Evolutionary conservation across 1,140 invertebrate species (phyloP).

Genomic region (Nomia melanderi): DNA sequence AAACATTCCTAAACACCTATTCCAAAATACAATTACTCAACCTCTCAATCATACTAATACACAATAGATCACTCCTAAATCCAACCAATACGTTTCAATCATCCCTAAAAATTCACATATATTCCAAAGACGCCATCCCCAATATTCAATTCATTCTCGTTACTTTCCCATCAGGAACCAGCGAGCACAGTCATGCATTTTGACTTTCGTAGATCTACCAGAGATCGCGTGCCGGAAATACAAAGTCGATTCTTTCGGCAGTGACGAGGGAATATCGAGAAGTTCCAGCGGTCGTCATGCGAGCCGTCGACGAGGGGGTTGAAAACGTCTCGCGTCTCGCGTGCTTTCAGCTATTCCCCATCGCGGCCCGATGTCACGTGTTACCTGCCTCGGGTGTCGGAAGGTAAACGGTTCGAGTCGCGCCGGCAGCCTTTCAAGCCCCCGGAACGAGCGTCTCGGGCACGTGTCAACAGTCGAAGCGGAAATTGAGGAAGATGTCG

Average conservation of each 20-base stretch:
- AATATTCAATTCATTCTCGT: no score
- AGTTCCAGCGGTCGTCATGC: background rate
- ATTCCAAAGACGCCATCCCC: no score
- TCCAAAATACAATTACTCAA: no score
- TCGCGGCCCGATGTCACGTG: background rate
- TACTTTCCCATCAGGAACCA: no score
- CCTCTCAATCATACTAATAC: no score
- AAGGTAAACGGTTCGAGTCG: slow-evolving; percentile 1
- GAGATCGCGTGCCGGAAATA: background rate
- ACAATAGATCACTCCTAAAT: no score
- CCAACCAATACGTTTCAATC: no score
- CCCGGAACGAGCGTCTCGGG: background rate
- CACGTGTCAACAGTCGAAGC: slow-evolving; percentile 7
- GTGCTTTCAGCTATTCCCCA: background rate
- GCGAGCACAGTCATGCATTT: background rate
- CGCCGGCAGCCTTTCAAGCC: background rate
- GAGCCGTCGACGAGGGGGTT: background rate
- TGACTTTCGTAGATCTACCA: background rate
- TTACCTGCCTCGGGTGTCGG: background rate
- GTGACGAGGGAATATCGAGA: background rate
- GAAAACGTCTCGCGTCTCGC: background rate
- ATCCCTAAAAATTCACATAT: no score
- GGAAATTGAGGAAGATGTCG: background rate
- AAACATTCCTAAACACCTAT: no score
- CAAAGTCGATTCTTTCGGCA: background rate